Percentiles rank a stretch among this genome's conserved stretches.
These are phyloP conservation scores for Tuta absoluta DNA, from an alignment of 2,888 invertebrate genomes.

Conservation along the genomic window DNA sequence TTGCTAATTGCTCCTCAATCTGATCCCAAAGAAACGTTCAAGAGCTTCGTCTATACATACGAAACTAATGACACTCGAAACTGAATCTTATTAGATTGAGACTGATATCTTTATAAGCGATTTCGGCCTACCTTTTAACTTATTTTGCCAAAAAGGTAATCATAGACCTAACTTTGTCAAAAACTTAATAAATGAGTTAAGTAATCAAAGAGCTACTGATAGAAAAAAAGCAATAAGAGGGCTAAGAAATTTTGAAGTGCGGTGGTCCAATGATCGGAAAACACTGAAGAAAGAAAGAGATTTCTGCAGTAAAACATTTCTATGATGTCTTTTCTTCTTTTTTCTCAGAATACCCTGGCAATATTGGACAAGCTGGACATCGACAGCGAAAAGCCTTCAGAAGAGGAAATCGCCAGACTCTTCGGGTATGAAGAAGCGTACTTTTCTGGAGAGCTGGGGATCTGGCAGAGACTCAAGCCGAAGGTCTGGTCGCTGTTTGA, in stretches of 20 bases:
- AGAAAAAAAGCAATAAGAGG: too few relatives aligned
- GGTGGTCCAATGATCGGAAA: too few relatives aligned
- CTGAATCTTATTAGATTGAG: too few relatives aligned
- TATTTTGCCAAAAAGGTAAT: too few relatives aligned
- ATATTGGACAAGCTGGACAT: slow-evolving; percentile 97
- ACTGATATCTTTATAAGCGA: too few relatives aligned
- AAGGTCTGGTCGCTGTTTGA: slow-evolving; percentile 97
- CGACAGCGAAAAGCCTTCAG: slow-evolving; percentile 94
- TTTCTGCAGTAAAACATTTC: not conserved
- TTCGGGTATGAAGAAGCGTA: slow-evolving; percentile 95
- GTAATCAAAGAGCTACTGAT: too few relatives aligned
- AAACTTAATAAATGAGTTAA: too few relatives aligned
- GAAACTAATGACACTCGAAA: not conserved
- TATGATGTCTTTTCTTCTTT: slow-evolving; percentile 31
- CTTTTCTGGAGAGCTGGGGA: slow-evolving; percentile 87
- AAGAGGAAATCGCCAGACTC: slow-evolving; percentile 95
- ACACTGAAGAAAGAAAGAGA: too few relatives aligned
- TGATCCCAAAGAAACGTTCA: not conserved
- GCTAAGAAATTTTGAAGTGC: too few relatives aligned
- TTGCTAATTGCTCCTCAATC: not conserved
- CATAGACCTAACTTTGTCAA: too few relatives aligned
- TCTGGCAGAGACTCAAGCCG: slow-evolving; percentile 95
- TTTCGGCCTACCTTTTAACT: too few relatives aligned
- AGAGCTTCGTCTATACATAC: not conserved
- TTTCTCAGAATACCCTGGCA: slow-evolving; percentile 92